These are phyloP conservation scores for Heliconius hewitsoni DNA, from an alignment of 1,140 invertebrate genomes.

Conservation along the genomic window DNA sequence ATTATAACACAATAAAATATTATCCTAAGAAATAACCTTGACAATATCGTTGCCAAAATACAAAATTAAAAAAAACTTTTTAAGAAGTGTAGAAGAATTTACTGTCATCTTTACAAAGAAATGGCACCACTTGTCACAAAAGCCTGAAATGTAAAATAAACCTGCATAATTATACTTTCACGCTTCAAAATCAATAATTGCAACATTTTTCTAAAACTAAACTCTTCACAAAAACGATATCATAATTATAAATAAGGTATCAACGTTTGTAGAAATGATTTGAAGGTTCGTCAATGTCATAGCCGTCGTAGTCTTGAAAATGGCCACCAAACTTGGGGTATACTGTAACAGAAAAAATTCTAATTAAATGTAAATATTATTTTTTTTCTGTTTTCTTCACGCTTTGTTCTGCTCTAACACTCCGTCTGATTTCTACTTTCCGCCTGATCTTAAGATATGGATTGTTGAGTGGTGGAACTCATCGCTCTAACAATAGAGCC, in stretches of 20 bases:
- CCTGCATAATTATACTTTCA: neutral
- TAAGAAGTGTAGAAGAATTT: neutral
- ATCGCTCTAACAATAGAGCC: no score
- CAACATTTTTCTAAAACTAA: neutral
- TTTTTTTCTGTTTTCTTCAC: neutral
- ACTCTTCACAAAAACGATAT: neutral
- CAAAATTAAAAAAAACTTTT: neutral
- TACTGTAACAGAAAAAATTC: constrained; percentile 46
- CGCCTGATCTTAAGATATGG: no score
- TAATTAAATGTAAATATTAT: no score
- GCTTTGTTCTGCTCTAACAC: no score
- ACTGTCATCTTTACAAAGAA: neutral
- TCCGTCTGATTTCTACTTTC: no score
- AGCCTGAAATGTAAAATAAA: neutral
- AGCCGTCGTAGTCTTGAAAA: constrained; percentile 61
- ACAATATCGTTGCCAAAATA: neutral
- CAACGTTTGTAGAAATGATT: constrained; percentile 37
- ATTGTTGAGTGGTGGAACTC: no score
- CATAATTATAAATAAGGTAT: neutral
- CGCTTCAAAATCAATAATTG: neutral
- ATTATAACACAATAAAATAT: no score
- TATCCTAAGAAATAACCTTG: neutral
- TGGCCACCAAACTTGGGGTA: constrained; percentile 54
- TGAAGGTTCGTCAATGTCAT: constrained; percentile 54
- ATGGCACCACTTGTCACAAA: neutral